Conservation (phyloP, 2,113 vertebrate species). For the Psittacara wagleri region DNA sequence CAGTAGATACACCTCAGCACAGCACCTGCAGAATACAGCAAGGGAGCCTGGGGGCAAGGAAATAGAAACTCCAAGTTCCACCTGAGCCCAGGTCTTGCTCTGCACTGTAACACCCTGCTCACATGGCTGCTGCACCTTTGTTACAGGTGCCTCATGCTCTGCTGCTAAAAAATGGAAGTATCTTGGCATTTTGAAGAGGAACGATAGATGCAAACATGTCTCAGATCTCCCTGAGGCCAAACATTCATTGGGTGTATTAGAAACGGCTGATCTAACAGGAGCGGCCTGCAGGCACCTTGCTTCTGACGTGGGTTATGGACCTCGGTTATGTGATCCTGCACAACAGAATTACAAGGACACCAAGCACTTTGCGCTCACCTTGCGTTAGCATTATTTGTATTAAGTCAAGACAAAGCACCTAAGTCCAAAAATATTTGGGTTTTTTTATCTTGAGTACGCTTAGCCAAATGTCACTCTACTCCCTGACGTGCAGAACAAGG, state of each 20-base stretch:
- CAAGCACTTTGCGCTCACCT: background rate
- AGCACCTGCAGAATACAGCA: background rate
- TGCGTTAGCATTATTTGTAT: background rate
- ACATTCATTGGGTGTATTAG: background rate
- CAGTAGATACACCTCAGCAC: background rate
- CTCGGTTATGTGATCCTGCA: rapidly evolving
- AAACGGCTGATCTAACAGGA: rapidly evolving
- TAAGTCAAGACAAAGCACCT: background rate
- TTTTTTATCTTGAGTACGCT: background rate
- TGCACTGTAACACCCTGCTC: background rate
- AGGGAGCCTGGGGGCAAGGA: too few species aligned
- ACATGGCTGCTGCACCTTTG: background rate
- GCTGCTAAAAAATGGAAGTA: background rate
- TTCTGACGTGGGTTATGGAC: rapidly evolving
- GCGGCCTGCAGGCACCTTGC: background rate
- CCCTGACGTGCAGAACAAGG: background rate
- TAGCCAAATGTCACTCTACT: background rate
- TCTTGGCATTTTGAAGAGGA: background rate
- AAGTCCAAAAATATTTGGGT: rapidly evolving
- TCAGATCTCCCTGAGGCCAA: background rate
- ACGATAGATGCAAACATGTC: rapidly evolving
- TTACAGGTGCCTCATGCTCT: background rate
- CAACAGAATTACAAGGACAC: rapidly evolving
- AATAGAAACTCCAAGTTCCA: background rate
- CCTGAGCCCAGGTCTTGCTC: background rate